These are phyloP conservation scores for Notospermus geniculatus DNA, from an alignment of 1,140 invertebrate genomes.

Conservation along the genomic window DNA sequence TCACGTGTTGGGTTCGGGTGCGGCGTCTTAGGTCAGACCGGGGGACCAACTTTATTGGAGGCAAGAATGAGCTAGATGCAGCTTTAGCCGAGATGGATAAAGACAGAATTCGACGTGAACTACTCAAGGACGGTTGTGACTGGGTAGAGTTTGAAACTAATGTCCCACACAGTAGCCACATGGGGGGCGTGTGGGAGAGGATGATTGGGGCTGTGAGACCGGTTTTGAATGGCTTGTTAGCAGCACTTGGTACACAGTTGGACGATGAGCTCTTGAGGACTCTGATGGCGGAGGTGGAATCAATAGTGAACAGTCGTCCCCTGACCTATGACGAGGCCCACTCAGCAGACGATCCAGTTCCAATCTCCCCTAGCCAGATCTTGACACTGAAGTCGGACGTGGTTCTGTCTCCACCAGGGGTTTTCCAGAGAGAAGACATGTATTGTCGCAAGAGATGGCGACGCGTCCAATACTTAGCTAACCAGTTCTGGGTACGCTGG, in stretches of 20 bases:
- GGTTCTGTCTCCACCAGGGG: background rate
- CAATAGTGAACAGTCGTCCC: slow-evolving; percentile 4
- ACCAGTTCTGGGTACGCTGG: slow-evolving; percentile 24
- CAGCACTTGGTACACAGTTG: background rate
- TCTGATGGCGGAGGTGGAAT: slow-evolving; percentile 9
- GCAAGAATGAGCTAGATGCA: background rate
- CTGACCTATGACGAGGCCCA: background rate
- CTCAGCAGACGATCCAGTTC: background rate
- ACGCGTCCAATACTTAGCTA: too few relatives aligned
- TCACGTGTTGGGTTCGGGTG: too few relatives aligned
- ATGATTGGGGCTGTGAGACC: background rate
- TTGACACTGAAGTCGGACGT: slow-evolving; percentile 3
- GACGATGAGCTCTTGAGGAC: slow-evolving; percentile 10
- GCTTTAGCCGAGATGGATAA: slow-evolving; percentile 3
- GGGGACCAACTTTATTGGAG: slow-evolving; percentile 7
- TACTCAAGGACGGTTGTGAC: background rate
- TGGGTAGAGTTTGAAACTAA: slow-evolving; percentile 14
- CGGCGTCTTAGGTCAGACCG: slow-evolving; percentile 7
- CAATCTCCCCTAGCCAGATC: background rate
- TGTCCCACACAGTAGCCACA: background rate
- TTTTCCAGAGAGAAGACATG: background rate
- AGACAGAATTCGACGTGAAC: background rate
- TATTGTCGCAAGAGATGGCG: slow-evolving; percentile 14
- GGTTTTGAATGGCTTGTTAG: slow-evolving; percentile 4
- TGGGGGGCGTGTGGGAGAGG: slow-evolving; percentile 12